These are phyloP conservation scores for Porphyrio hochstetteri DNA, from an alignment of 2,113 vertebrate genomes.

Conservation along the genomic window DNA sequence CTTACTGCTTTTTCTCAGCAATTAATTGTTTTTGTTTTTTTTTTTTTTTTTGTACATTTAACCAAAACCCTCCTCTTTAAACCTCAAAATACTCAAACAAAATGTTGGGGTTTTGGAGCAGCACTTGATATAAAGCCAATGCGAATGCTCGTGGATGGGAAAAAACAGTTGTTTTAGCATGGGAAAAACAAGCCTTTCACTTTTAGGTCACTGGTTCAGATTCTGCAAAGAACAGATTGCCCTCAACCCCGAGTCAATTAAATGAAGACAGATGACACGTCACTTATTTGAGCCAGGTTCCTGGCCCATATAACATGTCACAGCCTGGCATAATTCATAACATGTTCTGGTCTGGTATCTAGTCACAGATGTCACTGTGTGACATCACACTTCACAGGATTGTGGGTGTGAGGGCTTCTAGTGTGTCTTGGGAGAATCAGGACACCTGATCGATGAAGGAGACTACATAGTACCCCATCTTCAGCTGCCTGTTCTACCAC, in stretches of 20 bases:
- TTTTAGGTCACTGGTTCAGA: not conserved
- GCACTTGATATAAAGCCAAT: not conserved
- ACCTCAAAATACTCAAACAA: not conserved
- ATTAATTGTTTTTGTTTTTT: not conserved
- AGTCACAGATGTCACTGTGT: not conserved
- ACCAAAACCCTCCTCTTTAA: not conserved
- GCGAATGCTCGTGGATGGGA: not conserved
- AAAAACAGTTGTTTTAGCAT: not conserved
- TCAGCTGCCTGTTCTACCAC: not conserved
- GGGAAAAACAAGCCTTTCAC: conserved; percentile 6
- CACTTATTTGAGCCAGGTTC: not conserved
- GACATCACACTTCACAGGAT: too few relatives aligned
- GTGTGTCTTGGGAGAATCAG: not conserved
- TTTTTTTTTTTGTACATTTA: not conserved
- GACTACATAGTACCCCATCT: not conserved
- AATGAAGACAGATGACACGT: not conserved
- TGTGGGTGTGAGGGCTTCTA: not conserved
- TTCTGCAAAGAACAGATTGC: not conserved
- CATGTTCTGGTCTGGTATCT: not conserved
- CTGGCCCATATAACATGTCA: not conserved
- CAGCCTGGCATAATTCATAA: not conserved
- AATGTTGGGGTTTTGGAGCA: not conserved
- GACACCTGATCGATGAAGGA: not conserved
- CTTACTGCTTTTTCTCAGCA: not conserved
- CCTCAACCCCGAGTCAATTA: not conserved